Conservation (phyloP, 2,888 invertebrate genomes). For the Fabriciana adippe region DNA sequence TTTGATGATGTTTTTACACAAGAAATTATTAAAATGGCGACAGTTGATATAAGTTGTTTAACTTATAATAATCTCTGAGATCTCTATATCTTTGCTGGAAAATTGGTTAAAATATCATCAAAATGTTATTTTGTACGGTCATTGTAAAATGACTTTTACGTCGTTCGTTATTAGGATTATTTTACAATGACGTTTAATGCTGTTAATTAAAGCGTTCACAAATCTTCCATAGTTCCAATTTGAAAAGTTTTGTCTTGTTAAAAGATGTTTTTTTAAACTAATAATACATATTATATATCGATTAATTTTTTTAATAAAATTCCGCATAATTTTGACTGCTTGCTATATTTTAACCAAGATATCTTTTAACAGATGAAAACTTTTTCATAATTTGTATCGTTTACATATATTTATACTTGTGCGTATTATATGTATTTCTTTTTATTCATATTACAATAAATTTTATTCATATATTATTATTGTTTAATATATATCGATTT, state of each 20-base stretch:
- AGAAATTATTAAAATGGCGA: background rate
- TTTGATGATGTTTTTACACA: constrained; percentile 8
- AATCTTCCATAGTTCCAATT: constrained; percentile 24
- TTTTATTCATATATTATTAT: too few relatives aligned
- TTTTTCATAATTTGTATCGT: background rate
- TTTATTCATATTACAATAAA: background rate
- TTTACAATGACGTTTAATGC: constrained; percentile 12
- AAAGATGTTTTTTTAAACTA: too few relatives aligned
- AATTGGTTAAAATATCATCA: background rate
- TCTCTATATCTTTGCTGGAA: background rate
- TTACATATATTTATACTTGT: constrained; percentile 2
- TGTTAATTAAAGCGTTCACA: background rate
- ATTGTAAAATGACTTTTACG: constrained; percentile 8
- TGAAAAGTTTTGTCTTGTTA: background rate
- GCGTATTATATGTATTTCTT: background rate
- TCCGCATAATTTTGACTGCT: too few relatives aligned
- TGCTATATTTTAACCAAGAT: too few relatives aligned
- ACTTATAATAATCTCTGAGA: too few relatives aligned
- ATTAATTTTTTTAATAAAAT: too few relatives aligned
- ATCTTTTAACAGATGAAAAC: background rate
- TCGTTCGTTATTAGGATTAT: background rate
- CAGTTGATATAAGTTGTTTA: too few relatives aligned
- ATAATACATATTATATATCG: too few relatives aligned
- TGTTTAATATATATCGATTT: too few relatives aligned
- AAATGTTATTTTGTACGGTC: background rate